Conservation (phyloP, 1,140 invertebrate species). For the Platorchestia sp. region DNA sequence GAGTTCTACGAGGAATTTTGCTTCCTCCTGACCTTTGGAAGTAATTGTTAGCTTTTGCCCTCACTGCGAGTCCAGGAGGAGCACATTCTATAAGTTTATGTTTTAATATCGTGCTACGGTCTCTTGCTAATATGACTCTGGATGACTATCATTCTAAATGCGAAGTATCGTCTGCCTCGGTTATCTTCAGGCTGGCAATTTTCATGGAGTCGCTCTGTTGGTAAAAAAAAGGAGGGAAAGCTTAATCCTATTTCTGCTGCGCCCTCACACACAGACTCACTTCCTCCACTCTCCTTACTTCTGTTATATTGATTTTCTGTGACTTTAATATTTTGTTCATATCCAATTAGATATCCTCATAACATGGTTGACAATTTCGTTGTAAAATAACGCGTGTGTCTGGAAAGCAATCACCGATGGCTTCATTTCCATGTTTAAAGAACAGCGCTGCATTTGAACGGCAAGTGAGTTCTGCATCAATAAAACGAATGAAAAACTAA, state of each 20-base stretch:
- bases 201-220: neutral
- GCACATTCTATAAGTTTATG: conserved; percentile 8
- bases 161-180: neutral
- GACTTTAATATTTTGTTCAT: neutral
- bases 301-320: neutral
- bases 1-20: neutral
- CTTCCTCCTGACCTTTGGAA: neutral
- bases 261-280: neutral
- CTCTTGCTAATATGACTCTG: neutral
- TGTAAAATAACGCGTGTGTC: neutral
- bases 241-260: neutral
- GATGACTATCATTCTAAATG: conserved; percentile 6
- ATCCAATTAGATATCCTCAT: neutral
- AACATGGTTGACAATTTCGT: neutral
- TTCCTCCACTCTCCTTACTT: neutral
- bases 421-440: neutral
- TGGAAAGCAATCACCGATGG: neutral
- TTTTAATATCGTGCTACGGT: conserved; percentile 1
- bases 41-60: neutral
- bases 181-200: neutral
- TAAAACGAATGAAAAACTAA: too few relatives aligned
- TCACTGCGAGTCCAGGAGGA: neutral
- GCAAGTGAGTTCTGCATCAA: too few relatives aligned
- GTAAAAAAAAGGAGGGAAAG: neutral
- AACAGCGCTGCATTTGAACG: too few relatives aligned